A percentile compares a stretch with the other conserved stretches of the same genome.
Conservation (phyloP, 2,113 vertebrate species). For the Dasyurus viverrinus region DNA sequence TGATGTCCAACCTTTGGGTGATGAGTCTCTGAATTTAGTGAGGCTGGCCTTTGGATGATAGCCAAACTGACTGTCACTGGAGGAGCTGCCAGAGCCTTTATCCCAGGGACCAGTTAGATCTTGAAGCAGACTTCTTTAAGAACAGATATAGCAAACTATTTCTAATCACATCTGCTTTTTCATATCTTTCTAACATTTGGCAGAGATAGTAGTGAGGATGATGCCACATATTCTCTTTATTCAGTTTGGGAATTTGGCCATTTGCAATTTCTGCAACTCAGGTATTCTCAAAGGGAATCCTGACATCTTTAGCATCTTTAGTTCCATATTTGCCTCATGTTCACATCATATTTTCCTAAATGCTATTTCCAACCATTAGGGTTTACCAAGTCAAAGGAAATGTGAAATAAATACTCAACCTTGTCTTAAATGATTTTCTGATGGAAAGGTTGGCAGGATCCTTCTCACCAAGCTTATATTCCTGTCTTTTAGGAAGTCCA, state of each 20-base stretch:
- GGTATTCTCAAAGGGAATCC: background rate
- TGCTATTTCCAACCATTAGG: background rate
- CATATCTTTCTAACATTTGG: background rate
- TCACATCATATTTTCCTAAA: constrained; percentile 19
- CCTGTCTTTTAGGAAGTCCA: background rate
- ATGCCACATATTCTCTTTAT: background rate
- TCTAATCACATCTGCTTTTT: background rate
- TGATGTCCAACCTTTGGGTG: background rate
- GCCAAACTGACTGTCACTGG: background rate
- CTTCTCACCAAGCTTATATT: background rate
- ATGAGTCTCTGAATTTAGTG: background rate
- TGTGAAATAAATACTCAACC: background rate
- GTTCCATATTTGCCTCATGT: background rate
- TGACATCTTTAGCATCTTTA: constrained; percentile 2
- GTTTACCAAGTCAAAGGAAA: background rate
- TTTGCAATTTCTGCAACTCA: background rate
- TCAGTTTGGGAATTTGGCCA: background rate
- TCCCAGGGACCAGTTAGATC: background rate
- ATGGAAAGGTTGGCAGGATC: background rate
- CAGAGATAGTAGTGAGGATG: background rate
- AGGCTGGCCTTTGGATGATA: background rate
- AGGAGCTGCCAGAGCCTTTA: background rate
- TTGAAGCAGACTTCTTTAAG: background rate
- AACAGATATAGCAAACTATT: background rate
- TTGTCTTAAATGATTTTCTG: background rate